Evolutionary conservation across 2,888 invertebrate species (phyloP), one percentile per base, ranked within the genome.

Genomic region (Lissocephala sabroskyi): DNA sequence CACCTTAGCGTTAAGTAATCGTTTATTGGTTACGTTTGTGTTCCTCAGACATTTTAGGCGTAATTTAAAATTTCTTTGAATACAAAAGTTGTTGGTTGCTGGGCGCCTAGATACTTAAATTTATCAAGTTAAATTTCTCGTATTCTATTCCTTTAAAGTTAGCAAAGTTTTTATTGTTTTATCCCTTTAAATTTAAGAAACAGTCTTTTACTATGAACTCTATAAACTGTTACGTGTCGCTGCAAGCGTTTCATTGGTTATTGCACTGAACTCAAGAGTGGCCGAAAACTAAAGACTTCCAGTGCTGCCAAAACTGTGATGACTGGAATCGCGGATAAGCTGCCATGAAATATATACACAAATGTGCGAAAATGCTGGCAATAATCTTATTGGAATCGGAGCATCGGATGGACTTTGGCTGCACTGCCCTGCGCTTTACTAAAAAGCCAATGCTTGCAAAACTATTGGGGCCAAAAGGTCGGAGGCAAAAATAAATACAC

Each of bases 151-250:
- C 26, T n/a, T 48, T 13, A 13, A 32, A 9, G 13, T 32, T n/a
- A 32, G n/a, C 16, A 35, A 16, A 47, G 53, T 52, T 57, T 49
- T 47, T 10, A 19, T 33, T 19, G 18, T 45, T 23, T 29, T 32
- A 28, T 45, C 29, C 40, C 62, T 61, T 39, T 65, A 61, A 59
- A 47, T 57, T 67, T 76, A 61, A 63, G 70, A 74, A 76, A 74
- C 73, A 74, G 73, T 74, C 73, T 74, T 74, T 74, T 73, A 59
- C 76, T 76, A 74, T 74, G 74, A 76, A 74, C 61, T 66, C 61
- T 73, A n/a, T n/a, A 67, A 66, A 63, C 73, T 75, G 58, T 64
- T 59, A n/a, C n/a, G n/a, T n/a, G 52, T 46, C 45, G 3, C 56
- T 46, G 28, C 40, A 14, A 14, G 23, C 13, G 10, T 18, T 3